phyloP scores from a whole-genome alignment of 35 echinoderm and acorn worm genomes.

The Heliocidaris erythrogramma region DNA sequence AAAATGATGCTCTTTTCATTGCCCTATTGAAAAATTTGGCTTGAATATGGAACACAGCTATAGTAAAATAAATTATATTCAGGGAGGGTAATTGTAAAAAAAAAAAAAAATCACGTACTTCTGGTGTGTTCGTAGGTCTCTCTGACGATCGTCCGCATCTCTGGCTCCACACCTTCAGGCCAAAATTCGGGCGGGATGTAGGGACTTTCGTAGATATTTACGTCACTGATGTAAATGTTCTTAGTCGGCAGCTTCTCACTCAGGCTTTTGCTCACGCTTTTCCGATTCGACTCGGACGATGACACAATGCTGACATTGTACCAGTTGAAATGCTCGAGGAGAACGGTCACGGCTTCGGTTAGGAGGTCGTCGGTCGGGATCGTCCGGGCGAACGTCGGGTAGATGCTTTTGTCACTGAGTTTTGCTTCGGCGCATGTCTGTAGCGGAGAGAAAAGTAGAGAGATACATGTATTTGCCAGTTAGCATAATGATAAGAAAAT shows the following conservation, averaged over 20 bases:
- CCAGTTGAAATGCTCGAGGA: conserved; percentile 86
- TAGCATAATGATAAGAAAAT: neutral
- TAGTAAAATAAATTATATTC: too few species aligned
- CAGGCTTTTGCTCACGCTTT: conserved; percentile 37
- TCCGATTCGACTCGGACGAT: neutral
- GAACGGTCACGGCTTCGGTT: conserved; percentile 55
- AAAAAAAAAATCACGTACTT: too few species aligned
- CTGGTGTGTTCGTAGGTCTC: conserved; percentile 66
- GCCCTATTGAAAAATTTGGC: too few species aligned
- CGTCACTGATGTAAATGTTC: conserved; percentile 24
- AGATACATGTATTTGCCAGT: neutral
- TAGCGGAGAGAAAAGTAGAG: neutral
- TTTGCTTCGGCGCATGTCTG: conserved; percentile 75
- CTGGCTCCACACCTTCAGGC: neutral
- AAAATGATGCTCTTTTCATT: too few species aligned
- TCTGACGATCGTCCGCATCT: conserved; percentile 54
- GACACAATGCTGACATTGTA: conserved; percentile 70
- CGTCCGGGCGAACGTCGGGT: conserved; percentile 88
- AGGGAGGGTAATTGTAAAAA: too few species aligned
- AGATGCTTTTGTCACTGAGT: conserved; percentile 83
- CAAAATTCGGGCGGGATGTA: neutral
- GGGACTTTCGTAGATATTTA: neutral
- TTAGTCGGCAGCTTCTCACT: neutral
- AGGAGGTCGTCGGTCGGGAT: conserved; percentile 72
- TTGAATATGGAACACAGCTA: too few species aligned